Percentiles rank a stretch among this genome's conserved stretches.
Evolutionary conservation across 2,888 invertebrate genomes (phyloP).

Genomic region (Drosophila falleni): DNA sequence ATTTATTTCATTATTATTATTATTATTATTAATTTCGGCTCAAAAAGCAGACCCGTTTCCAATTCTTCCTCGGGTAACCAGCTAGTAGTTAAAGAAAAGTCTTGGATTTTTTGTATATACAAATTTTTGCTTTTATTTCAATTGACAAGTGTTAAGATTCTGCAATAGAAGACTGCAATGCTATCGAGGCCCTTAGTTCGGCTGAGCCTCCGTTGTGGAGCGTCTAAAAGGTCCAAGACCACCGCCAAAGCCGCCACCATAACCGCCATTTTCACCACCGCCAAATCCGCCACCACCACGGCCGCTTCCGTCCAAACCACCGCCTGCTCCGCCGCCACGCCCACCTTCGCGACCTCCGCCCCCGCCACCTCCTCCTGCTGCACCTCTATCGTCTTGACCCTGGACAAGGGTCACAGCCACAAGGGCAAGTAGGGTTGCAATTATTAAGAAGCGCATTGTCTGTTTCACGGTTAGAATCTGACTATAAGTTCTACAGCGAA

Average conservation of each 20-base stretch:
- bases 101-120: background rate
- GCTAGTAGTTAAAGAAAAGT: too few relatives aligned
- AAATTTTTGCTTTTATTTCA: background rate
- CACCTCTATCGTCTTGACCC: background rate
- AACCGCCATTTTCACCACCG: background rate
- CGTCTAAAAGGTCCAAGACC: conserved; percentile 11
- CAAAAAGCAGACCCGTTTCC: too few relatives aligned
- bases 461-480: conserved; percentile 26
- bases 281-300: conserved; percentile 1
- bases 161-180: too few relatives aligned
- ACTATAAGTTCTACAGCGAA: conserved; percentile 1
- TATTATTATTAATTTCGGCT: too few relatives aligned
- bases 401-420: conserved; percentile 21
- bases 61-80: too few relatives aligned
- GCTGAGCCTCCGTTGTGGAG: too few relatives aligned
- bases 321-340: background rate
- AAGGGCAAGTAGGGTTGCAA: conserved; percentile 40
- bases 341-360: conserved; percentile 4
- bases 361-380: conserved; percentile 14
- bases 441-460: conserved; percentile 51
- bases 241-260: background rate
- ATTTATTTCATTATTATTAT: too few relatives aligned
- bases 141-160: background rate
- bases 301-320: background rate
- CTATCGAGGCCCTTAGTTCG: too few relatives aligned